phyloP scores from a whole-genome alignment of 2,888 invertebrate genomes.

The Megastigmus dorsalis region DNA sequence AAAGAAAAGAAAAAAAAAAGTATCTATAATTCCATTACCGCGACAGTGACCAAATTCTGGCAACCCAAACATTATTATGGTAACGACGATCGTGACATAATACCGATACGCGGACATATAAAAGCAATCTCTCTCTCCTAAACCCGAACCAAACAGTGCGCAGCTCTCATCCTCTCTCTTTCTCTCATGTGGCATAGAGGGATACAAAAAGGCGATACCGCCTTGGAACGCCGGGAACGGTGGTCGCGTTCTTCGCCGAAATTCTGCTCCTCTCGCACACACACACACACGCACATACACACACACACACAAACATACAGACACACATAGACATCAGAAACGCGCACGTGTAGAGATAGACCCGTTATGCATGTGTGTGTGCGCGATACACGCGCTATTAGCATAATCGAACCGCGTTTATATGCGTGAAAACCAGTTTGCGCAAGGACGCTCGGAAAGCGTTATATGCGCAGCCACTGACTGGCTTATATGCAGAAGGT shows the following conservation, averaged over 20 bases:
- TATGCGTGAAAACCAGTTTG: conserved; percentile 72
- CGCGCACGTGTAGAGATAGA: background rate
- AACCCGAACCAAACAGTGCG: background rate
- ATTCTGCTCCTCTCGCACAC: background rate
- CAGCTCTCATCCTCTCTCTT: too few species aligned
- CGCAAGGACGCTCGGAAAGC: conserved; percentile 65
- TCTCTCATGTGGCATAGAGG: too few species aligned
- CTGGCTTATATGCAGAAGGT: conserved; percentile 62
- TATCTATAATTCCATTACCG: too few species aligned
- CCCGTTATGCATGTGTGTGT: background rate
- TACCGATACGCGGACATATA: conserved; percentile 17
- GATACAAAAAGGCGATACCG: conserved; percentile 31
- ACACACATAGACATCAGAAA: background rate
- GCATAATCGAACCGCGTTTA: conserved; percentile 70
- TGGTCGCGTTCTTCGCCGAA: conserved; percentile 35
- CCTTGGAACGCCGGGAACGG: background rate
- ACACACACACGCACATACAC: background rate
- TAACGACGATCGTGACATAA: conserved; percentile 33
- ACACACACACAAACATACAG: background rate
- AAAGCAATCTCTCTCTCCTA: background rate
- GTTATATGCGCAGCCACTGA: conserved; percentile 61
- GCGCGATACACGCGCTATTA: conserved; percentile 65
- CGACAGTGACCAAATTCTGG: background rate
- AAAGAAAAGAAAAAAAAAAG: too few species aligned
- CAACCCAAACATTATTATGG: conserved; percentile 19